Evolutionary conservation across 2,113 vertebrate species (phyloP), one percentile per base, ranked within the genome.

Genomic region (Percopsis transmontana): DNA sequence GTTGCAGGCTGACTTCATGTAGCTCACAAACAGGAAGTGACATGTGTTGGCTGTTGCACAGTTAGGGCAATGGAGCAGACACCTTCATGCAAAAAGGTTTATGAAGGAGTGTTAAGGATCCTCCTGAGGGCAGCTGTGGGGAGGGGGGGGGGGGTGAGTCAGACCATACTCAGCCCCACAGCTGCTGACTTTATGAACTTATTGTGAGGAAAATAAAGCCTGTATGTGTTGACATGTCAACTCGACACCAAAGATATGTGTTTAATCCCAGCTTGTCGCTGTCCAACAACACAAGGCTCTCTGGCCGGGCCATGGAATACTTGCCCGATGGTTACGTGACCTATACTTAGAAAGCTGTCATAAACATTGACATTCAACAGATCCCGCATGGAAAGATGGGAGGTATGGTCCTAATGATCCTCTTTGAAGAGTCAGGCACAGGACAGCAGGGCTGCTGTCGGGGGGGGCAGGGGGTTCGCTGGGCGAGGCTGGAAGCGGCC

Each of bases 321-420:
- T 62, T 74, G 72, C 55, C 74, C 58, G 13, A 50, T 79, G 72
- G 71, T 80, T 80, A 38, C 78, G 65, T 18, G 16, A 50, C 69
- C 85, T 89, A 89, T 87, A 86, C 75, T 88, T 90, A 91, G 91
- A 91, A 83, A 74, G 75, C 39, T 53, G 50, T 68, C 51, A 70
- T 85, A 87, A 89, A 90, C 84, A 78, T 82, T 91, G 89, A 90
- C 87, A 89, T 91, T 88, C 91, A 76, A 89, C 79, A 80, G 67
- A 76, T 78, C 67, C 61, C 54, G 65, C 70, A 85, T 74, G 78
- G 77, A 81, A 85, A 76, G 61, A 66, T 27, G 21, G 33, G 62
- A 72, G 38, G 64, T 81, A 73, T 67, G 63, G 54, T 75, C 52
- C 51, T 67, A 74, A 82, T 89, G 60, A 77, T 72, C 66, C 58